These are phyloP conservation scores for Scaptomyza polygonia DNA, from an alignment of 2,888 invertebrate genomes.

Conservation along the genomic window DNA sequence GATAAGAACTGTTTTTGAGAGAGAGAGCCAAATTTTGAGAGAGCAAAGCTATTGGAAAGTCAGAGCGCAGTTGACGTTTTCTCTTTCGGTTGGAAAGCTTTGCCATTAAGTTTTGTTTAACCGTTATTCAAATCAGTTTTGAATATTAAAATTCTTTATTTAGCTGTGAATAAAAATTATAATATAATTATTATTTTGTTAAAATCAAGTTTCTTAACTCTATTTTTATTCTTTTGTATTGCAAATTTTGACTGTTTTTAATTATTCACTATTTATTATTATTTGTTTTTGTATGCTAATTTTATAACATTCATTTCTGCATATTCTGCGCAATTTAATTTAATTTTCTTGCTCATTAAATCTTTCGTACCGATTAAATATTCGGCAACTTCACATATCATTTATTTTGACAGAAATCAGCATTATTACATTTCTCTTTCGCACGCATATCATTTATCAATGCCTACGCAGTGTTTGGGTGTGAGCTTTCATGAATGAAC, in stretches of 20 bases:
- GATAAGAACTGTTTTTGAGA: slow-evolving; percentile 55
- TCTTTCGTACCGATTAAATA: slow-evolving; percentile 2
- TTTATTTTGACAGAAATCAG: slow-evolving; percentile 10
- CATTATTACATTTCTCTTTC: slow-evolving; percentile 7
- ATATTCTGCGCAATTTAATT: background rate
- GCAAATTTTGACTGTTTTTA: no score
- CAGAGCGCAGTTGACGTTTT: slow-evolving; percentile 28
- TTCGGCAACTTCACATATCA: slow-evolving; percentile 14
- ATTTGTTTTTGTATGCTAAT: background rate
- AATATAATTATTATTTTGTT: no score
- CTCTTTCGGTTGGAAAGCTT: slow-evolving; percentile 32
- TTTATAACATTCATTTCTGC: background rate
- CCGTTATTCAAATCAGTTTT: slow-evolving; percentile 32
- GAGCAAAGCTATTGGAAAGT: slow-evolving; percentile 46
- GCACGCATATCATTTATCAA: slow-evolving; percentile 9
- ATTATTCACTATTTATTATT: background rate
- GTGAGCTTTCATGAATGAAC: slow-evolving; percentile 73
- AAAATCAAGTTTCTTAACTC: no score
- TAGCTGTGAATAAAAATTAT: background rate
- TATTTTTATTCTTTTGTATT: no score
- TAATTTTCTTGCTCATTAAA: slow-evolving; percentile 16
- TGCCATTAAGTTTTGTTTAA: slow-evolving; percentile 1
- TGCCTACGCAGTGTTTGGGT: slow-evolving; percentile 28
- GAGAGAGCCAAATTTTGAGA: slow-evolving; percentile 20
- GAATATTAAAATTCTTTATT: slow-evolving; percentile 5